These are phyloP conservation scores for Sarcophaga variegata DNA, from an alignment of 2,888 invertebrate species.

Conservation along the genomic window DNA sequence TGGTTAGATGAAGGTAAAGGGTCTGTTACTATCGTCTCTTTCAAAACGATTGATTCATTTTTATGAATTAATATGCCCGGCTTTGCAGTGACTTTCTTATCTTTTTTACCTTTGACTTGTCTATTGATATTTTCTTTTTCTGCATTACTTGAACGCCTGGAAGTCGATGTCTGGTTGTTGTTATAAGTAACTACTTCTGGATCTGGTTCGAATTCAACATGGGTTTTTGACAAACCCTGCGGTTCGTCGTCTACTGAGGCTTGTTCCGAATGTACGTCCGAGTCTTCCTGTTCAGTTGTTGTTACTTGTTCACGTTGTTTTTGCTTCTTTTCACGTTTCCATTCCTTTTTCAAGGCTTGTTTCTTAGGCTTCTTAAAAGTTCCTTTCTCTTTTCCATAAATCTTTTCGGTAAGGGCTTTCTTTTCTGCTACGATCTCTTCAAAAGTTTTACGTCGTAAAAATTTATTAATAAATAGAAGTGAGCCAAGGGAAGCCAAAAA, in stretches of 20 bases:
- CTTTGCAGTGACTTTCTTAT: constrained; percentile 74
- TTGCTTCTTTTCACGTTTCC: constrained; percentile 80
- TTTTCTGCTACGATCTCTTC: constrained; percentile 82
- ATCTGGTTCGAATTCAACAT: constrained; percentile 81
- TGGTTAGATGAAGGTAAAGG: constrained; percentile 84
- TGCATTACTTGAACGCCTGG: constrained; percentile 74
- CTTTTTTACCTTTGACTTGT: constrained; percentile 75
- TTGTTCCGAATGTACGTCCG: constrained; percentile 77
- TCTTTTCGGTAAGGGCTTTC: constrained; percentile 80
- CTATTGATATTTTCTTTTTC: constrained; percentile 75
- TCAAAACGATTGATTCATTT: constrained; percentile 75
- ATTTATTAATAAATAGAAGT: constrained; percentile 81
- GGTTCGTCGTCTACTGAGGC: constrained; percentile 74
- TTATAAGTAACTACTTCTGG: constrained; percentile 77
- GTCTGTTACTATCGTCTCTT: constrained; percentile 74
- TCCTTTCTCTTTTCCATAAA: constrained; percentile 78
- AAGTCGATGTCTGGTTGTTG: constrained; percentile 58
- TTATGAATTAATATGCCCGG: constrained; percentile 81
- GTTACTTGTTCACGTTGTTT: constrained; percentile 76
- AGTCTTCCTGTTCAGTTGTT: constrained; percentile 77
- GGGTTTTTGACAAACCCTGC: constrained; percentile 76
- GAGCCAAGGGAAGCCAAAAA: constrained; percentile 80
- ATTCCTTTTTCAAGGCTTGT: constrained; percentile 75
- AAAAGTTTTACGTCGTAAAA: constrained; percentile 81
- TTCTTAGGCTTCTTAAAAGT: constrained; percentile 78